Evolutionary conservation across 2,888 invertebrate species (phyloP), one percentile per base, ranked within the genome.

Genomic region (Cosmorhoe ocellata): DNA sequence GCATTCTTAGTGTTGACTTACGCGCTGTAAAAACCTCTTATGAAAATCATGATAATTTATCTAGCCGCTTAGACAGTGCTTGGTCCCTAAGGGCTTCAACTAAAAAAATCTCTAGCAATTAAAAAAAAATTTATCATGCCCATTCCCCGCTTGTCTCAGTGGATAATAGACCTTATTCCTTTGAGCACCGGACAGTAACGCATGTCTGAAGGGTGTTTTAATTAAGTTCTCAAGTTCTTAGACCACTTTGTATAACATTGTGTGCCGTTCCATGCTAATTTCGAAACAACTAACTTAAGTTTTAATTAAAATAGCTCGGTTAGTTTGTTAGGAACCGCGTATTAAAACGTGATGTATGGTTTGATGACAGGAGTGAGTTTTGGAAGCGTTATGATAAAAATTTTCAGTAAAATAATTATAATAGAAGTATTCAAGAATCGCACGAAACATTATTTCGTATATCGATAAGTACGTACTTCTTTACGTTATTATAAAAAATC

Each of bases 141-240:
- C n/a, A n/a, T n/a, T n/a, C n/a, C 26, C 38, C 13, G 9, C 9
- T 22, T 31, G 6, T 24, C 26, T 26, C 24, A 32, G 24, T 32
- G 32, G 24, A 42, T 33, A 26, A 33, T 27, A 26, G 3, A 13
- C 27, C 33, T 40, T 40, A 49, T 24, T 7, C 24, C 36, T 12
- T 26, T 14, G 41, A 31, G 54, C 48, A 53, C 52, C 56, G 57
- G 59, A 52, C 65, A 62, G 58, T 39, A 54, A 36, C 51, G 64
- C 59, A 62, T 60, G 59, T 46, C 60, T 52, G 51, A 65, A 68
- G 46, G 51, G 63, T 61, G 64, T 64, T 68, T 71, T 71, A 76
- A 74, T 78, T 68, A 76, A 73, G 69, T 74, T 71, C 63, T 64
- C 64, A 67, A 71, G 67, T 74, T 73, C 71, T 71, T 66, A 64